These are phyloP conservation scores for Siniperca chuatsi DNA, from an alignment of 2,113 vertebrate species.

Conservation along the genomic window DNA sequence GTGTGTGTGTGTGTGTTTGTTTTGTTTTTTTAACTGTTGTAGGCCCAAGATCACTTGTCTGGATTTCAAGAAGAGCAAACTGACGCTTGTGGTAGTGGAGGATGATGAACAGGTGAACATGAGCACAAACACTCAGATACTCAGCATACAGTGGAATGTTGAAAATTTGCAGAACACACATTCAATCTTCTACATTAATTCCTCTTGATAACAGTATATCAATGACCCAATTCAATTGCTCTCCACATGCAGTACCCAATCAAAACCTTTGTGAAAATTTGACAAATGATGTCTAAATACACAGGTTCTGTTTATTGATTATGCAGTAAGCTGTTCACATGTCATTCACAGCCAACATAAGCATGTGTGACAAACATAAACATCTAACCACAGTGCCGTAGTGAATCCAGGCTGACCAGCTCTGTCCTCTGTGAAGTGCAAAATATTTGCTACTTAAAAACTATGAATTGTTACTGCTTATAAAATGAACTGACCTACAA, in stretches of 20 bases:
- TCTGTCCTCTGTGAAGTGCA: neutral
- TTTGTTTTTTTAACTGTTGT: neutral
- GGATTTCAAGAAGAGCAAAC: slow-evolving; percentile 97
- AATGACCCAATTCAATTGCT: neutral
- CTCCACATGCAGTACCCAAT: neutral
- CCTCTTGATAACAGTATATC: neutral
- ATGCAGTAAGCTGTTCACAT: neutral
- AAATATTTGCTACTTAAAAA: neutral
- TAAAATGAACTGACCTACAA: neutral
- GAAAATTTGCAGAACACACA: neutral
- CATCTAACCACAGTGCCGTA: neutral
- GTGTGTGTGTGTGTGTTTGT: neutral
- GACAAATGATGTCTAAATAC: neutral
- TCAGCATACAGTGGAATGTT: neutral
- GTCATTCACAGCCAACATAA: neutral
- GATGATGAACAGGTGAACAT: slow-evolving; percentile 94
- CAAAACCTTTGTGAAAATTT: neutral
- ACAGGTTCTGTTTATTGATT: neutral
- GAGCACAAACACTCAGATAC: neutral
- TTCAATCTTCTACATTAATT: neutral
- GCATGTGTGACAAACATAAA: neutral
- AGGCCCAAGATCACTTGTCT: slow-evolving; percentile 99
- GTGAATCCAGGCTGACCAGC: neutral
- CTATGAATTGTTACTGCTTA: neutral
- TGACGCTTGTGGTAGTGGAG: slow-evolving; percentile 97